These are phyloP conservation scores for Grapholita molesta DNA, from an alignment of 1,140 invertebrate genomes.

Conservation along the genomic window DNA sequence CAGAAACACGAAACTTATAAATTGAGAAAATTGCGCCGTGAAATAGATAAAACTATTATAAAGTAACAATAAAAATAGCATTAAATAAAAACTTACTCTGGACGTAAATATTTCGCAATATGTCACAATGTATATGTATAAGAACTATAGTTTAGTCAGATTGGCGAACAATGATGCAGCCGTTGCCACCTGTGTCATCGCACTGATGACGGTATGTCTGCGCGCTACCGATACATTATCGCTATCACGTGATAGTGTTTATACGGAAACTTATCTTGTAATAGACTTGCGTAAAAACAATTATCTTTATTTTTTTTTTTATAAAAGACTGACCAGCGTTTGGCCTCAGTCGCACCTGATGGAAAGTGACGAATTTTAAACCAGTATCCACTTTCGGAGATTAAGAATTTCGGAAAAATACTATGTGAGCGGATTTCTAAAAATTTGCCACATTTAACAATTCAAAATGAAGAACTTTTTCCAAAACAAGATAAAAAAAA, in stretches of 20 bases:
- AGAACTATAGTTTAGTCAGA: neutral
- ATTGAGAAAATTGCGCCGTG: neutral
- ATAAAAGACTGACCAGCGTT: no score
- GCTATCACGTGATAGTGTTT: neutral
- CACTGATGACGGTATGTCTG: neutral
- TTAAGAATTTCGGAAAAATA: no score
- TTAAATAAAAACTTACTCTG: slow-evolving; percentile 18
- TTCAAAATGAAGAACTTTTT: no score
- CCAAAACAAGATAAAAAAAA: no score
- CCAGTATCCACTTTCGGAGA: no score
- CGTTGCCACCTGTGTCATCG: slow-evolving; percentile 24
- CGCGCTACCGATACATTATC: slow-evolving; percentile 2
- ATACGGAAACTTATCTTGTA: neutral
- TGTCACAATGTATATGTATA: neutral
- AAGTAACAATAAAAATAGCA: slow-evolving; percentile 1
- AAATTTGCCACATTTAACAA: no score
- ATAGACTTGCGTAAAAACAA: no score
- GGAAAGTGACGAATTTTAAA: no score
- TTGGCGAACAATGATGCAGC: neutral
- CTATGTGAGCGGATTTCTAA: no score
- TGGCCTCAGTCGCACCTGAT: no score
- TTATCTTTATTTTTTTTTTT: no score
- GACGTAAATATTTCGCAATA: slow-evolving; percentile 20
- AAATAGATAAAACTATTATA: neutral
- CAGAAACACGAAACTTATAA: neutral